Evolutionary conservation across 2,888 invertebrate species (phyloP).

Genomic region (Dicycla oo): DNA sequence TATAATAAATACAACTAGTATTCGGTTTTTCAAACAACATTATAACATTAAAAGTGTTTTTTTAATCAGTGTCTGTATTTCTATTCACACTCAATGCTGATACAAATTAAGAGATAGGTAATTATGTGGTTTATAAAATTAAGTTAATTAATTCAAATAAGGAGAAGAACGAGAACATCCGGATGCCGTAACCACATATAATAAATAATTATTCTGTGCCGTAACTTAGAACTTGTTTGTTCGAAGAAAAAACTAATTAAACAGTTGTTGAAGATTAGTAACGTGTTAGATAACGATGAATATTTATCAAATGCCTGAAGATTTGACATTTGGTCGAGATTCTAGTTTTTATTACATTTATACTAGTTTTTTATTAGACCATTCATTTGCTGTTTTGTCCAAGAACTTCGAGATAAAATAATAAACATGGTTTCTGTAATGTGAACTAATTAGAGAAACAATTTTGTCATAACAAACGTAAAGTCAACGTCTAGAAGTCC

Average conservation of each 20-base stretch:
- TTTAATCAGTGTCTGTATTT: not conserved
- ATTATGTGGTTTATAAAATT: not conserved
- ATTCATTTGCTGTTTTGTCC: too few species aligned
- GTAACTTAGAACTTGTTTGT: constrained; percentile 29
- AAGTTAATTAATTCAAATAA: constrained; percentile 6
- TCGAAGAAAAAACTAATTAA: not conserved
- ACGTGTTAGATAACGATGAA: not conserved
- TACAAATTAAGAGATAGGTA: not conserved
- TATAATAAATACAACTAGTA: too few species aligned
- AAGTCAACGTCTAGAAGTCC: too few species aligned
- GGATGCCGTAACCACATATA: constrained; percentile 21
- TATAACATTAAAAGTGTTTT: not conserved
- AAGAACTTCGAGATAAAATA: too few species aligned
- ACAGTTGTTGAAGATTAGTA: not conserved
- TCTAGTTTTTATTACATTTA: not conserved
- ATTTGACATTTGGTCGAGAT: constrained; percentile 17
- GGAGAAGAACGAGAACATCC: constrained; percentile 11
- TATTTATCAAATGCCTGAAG: constrained; percentile 15
- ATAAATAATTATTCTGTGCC: too few species aligned
- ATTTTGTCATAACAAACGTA: too few species aligned
- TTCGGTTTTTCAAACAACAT: too few species aligned
- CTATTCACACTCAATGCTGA: not conserved
- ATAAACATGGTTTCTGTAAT: too few species aligned
- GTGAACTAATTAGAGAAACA: too few species aligned
- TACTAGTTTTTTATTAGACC: too few species aligned